phyloP scores from a whole-genome alignment of 2,113 vertebrate species.

The Bostrychus sinensis region DNA sequence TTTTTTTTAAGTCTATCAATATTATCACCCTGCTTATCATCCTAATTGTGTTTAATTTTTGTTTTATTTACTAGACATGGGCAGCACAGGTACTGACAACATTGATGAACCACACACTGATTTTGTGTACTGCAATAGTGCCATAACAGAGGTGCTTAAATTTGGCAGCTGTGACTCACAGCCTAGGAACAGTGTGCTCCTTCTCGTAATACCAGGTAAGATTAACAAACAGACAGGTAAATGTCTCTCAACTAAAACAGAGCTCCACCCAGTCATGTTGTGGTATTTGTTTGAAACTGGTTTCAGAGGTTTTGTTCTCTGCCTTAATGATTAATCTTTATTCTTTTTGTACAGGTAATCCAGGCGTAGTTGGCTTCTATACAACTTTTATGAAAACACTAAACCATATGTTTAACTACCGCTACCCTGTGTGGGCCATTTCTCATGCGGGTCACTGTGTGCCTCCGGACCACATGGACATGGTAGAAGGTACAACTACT shows the following conservation, averaged over 20 bases:
- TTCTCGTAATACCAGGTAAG: slow-evolving; percentile 82
- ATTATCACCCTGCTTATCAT: not conserved
- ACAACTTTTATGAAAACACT: slow-evolving; percentile 87
- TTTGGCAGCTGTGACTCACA: slow-evolving; percentile 69
- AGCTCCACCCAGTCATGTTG: too few species aligned
- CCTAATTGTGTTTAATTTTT: not conserved
- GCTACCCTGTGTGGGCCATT: slow-evolving; percentile 89
- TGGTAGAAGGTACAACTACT: slow-evolving; percentile 85
- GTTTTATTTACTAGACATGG: slow-evolving; percentile 54
- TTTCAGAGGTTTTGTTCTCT: not conserved
- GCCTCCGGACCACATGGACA: slow-evolving; percentile 84
- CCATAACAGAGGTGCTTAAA: slow-evolving; percentile 76
- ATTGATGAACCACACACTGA: slow-evolving; percentile 56
- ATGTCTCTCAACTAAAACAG: too few species aligned
- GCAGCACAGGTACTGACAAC: slow-evolving; percentile 8
- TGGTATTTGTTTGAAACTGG: not conserved
- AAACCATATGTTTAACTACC: slow-evolving; percentile 75
- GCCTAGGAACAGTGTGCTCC: slow-evolving; percentile 52
- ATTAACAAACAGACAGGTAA: not conserved
- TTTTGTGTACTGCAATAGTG: slow-evolving; percentile 76
- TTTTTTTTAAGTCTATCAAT: too few species aligned
- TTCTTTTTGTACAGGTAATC: slow-evolving; percentile 86
- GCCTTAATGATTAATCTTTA: not conserved
- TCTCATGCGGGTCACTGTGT: slow-evolving; percentile 91
- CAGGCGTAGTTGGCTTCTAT: slow-evolving; percentile 89